Evolutionary conservation across 1,140 invertebrate genomes (phyloP).

Genomic region (Drosophila repletoides): DNA sequence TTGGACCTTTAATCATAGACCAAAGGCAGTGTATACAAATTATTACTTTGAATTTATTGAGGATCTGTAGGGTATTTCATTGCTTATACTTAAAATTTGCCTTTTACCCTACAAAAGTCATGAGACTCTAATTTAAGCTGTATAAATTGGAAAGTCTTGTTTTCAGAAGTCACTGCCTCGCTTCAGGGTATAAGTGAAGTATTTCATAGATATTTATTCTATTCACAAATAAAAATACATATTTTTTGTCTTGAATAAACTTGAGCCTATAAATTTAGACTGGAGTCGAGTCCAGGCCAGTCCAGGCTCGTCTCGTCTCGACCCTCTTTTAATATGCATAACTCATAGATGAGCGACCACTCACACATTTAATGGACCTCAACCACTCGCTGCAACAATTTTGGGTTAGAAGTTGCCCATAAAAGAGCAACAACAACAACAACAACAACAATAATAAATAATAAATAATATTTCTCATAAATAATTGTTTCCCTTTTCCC

Average conservation of each 20-base stretch:
- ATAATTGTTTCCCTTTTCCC: constrained; percentile 79
- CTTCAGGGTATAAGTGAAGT: too few species aligned
- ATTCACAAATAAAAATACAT: too few species aligned
- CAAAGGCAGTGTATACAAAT: constrained; percentile 35
- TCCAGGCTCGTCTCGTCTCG: too few species aligned
- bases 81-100: too few species aligned
- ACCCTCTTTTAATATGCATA: constrained; percentile 66
- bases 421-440: constrained; percentile 13
- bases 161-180: too few species aligned
- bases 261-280: too few species aligned
- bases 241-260: too few species aligned
- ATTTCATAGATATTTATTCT: too few species aligned
- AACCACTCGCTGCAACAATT: constrained; percentile 46
- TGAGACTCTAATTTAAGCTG: too few species aligned
- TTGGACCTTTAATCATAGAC: neutral
- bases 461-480: constrained; percentile 82
- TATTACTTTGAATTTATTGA: constrained; percentile 3
- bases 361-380: constrained; percentile 64
- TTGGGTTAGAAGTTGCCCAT: constrained; percentile 21
- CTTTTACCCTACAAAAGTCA: too few species aligned
- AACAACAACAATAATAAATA: constrained; percentile 64
- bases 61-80: neutral
- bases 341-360: constrained; percentile 56
- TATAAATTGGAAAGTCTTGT: too few species aligned
- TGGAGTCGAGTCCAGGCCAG: too few species aligned